These are phyloP conservation scores for Popillia japonica DNA, from an alignment of 1,140 invertebrate genomes.

Conservation along the genomic window DNA sequence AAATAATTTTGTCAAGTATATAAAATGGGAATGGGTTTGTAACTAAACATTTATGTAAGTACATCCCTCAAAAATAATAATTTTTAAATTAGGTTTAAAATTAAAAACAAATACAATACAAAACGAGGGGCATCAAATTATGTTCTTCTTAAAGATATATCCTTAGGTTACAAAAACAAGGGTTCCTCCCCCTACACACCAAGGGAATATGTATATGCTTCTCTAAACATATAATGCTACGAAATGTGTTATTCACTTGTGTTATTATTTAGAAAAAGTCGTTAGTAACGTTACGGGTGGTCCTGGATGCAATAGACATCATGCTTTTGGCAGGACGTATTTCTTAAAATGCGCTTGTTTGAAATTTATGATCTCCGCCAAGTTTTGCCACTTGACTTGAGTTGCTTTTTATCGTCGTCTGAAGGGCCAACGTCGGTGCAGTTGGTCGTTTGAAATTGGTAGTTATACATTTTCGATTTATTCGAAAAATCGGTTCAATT, in stretches of 20 bases:
- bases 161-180: neutral
- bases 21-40: too few species aligned
- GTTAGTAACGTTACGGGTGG: neutral
- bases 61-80: neutral
- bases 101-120: neutral
- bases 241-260: slow-evolving; percentile 1
- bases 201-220: neutral
- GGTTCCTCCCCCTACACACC: neutral
- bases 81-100: neutral
- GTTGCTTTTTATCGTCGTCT: neutral
- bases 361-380: neutral
- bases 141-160: neutral
- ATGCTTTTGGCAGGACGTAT: neutral
- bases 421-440: neutral
- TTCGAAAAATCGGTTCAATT: too few species aligned
- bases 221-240: neutral
- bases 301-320: neutral
- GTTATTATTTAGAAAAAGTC: neutral
- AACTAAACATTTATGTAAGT: neutral
- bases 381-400: neutral
- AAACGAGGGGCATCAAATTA: neutral
- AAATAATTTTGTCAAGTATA: too few species aligned
- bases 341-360: neutral
- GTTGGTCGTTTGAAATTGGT: neutral
- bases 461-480: neutral